Conservation (phyloP, 2,797 vertebrate species). For the Peromyscus melanophrys region DNA sequence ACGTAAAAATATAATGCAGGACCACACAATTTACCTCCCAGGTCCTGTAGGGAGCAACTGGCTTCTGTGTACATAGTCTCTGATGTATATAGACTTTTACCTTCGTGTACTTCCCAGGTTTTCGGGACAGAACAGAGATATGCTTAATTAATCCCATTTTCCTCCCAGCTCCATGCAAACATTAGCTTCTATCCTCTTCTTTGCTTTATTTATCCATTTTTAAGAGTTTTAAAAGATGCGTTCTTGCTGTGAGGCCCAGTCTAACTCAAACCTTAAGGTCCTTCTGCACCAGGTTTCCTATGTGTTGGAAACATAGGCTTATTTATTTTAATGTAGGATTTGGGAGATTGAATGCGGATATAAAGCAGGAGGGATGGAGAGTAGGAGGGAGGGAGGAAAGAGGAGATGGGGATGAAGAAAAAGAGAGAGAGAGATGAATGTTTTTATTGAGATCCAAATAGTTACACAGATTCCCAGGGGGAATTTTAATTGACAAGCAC, state of each 20-base stretch:
- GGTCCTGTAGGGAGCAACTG: background rate
- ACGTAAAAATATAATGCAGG: constrained; percentile 9
- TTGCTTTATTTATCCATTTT: background rate
- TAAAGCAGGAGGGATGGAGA: too few relatives aligned
- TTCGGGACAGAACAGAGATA: background rate
- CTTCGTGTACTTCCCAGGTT: background rate
- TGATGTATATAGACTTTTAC: background rate
- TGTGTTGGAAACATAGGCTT: background rate
- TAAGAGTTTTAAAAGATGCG: background rate
- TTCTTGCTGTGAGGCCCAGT: background rate
- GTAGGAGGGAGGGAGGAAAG: background rate
- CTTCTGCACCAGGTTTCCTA: background rate
- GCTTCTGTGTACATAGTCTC: too few relatives aligned
- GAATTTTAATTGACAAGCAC: background rate
- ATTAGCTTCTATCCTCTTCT: background rate
- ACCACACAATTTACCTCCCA: background rate
- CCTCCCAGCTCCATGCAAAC: background rate
- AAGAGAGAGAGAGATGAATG: too few relatives aligned
- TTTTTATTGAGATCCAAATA: background rate
- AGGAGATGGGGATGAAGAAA: background rate
- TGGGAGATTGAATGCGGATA: background rate
- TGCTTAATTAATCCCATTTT: background rate
- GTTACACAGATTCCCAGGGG: background rate
- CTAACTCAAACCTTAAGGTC: background rate
- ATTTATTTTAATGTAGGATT: background rate